Base-by-base conservation (phyloP, 2,797 vertebrate genomes). In the Fundulus diaphanus region DNA sequence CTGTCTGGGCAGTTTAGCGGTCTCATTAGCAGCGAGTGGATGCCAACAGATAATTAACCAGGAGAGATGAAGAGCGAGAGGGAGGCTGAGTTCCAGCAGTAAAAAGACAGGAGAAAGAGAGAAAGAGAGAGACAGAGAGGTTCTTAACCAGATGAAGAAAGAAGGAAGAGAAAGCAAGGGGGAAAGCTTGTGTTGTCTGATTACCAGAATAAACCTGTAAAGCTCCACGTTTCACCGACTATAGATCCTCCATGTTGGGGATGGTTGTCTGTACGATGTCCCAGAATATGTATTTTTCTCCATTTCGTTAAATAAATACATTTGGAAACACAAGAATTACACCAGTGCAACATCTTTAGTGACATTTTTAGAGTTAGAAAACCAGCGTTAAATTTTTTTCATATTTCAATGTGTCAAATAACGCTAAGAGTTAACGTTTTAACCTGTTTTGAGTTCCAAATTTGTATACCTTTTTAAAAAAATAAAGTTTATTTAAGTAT, bases 21-120 rank as follows among this genome's bases (percentile, higher is more conserved):
- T 92, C 93, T 95, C 93, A 93, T 94, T 94, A 93, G 92, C 87
- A 84, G 88, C 75, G 67, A 68, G 82, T 82, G 86, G 86, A 93
- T 92, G 86, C 85, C 85, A 91, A 91, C 90, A 87, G 90, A 90
- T 89, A 89, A 94, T 93, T 91, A 90, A 90, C 86, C 79, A 80
- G 81, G 74, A 87, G 88, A 89, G 90, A 89, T 87, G 84, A 89
- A 92, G 87, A 88, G 87, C 73, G 79, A 70, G 87, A 84, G 81
- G 83, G 89, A 90, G 88, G 84, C 78, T 37, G 79, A 87, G 87
- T 46, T 79, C 77, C 76, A 78, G 90, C 78, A 75, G 83, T 89
- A 87, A 85, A n/a, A 89, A 88, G 70, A 84, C 80, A 82, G 16
- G 22, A 76, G 77, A 87, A 69, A 57, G 76, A 78, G 77, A 88